These are phyloP conservation scores for Deilephila elpenor DNA, from an alignment of 2,888 invertebrate genomes.

Conservation along the genomic window DNA sequence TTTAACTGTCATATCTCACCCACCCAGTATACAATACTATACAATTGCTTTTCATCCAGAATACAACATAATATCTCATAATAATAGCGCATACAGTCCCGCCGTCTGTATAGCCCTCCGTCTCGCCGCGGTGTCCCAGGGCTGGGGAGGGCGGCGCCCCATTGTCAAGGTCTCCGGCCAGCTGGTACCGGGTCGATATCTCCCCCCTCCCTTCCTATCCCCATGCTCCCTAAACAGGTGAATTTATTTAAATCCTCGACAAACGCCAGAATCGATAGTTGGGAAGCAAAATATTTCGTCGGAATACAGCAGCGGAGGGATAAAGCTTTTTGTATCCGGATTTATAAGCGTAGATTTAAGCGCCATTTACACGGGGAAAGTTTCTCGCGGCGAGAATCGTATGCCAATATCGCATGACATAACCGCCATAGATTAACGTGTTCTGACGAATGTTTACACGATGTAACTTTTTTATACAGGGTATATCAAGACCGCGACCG, in stretches of 20 bases:
- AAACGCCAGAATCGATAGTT: background rate
- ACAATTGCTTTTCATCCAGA: background rate
- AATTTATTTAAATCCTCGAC: slow-evolving; percentile 4
- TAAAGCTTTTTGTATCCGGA: background rate
- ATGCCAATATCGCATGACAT: no score
- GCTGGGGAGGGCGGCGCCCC: slow-evolving; percentile 30
- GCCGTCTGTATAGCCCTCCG: background rate
- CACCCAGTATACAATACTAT: background rate
- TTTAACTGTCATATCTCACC: background rate
- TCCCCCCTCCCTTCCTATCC: slow-evolving; percentile 25
- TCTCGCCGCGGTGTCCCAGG: background rate
- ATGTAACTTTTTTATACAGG: no score
- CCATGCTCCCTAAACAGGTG: slow-evolving; percentile 20
- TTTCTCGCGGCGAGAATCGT: no score
- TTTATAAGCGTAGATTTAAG: no score
- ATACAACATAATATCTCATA: background rate
- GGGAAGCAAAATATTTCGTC: background rate
- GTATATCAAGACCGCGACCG: no score
- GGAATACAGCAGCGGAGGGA: background rate
- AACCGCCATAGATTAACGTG: no score
- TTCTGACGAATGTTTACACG: no score
- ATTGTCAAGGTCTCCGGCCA: slow-evolving; percentile 40
- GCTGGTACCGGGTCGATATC: slow-evolving; percentile 42
- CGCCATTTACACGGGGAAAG: no score
- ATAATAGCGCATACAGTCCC: background rate